A percentile compares a stretch with the other conserved stretches of the same genome.
Conservation (phyloP, 2,888 invertebrate species). For the Arrhopalites spinosus region DNA sequence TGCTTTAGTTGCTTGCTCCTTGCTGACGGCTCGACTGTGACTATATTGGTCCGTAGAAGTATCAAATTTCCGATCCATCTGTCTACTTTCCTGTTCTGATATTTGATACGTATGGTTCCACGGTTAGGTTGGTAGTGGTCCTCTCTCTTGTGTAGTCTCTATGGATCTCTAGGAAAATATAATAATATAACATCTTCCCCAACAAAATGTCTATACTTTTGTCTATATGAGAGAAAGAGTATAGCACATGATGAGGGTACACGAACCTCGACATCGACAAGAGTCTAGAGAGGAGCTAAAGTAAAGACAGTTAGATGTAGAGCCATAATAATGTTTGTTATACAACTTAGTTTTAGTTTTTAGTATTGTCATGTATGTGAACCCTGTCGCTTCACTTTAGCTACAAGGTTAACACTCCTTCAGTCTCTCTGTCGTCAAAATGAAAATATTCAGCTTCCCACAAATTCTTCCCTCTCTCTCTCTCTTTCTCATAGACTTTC, state of each 20-base stretch:
- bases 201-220: neutral
- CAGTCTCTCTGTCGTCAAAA: neutral
- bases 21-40: too few species aligned
- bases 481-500: too few species aligned
- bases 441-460: neutral
- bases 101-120: conserved; percentile 52
- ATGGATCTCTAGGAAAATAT: neutral
- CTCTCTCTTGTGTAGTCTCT: conserved; percentile 2
- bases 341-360: neutral
- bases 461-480: neutral
- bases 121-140: conserved; percentile 1
- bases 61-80: conserved; percentile 56
- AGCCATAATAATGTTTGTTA: conserved; percentile 8
- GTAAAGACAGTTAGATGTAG: conserved; percentile 9
- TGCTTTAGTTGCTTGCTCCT: too few species aligned
- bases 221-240: neutral
- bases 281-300: neutral
- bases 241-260: neutral
- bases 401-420: neutral
- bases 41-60: conserved; percentile 53
- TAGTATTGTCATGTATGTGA: neutral
- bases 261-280: too few species aligned
- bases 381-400: neutral
- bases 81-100: conserved; percentile 56
- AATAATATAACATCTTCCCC: conserved; percentile 6